Conservation (phyloP, 2,113 vertebrate species). For the Tyto alba region DNA sequence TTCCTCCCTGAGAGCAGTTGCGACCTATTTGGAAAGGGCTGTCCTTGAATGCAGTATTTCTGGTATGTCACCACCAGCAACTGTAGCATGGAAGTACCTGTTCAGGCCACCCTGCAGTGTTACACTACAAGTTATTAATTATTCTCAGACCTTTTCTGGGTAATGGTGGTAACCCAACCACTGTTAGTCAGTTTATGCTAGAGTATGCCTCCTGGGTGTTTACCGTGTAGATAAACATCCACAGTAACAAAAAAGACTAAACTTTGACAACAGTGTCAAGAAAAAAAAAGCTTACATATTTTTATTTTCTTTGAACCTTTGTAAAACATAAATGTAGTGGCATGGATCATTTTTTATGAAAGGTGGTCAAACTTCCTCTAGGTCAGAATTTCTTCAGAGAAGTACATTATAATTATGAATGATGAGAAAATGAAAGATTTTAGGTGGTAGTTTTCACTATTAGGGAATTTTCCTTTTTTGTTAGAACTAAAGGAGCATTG, state of each 20-base stretch:
- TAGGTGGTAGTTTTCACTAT: not conserved
- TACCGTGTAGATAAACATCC: not conserved
- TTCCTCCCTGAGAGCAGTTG: not conserved
- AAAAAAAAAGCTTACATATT: not conserved
- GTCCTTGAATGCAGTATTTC: not conserved
- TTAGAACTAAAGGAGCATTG: not conserved
- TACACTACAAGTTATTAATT: not conserved
- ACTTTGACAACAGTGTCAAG: not conserved
- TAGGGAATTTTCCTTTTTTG: not conserved
- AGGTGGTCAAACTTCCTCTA: not conserved
- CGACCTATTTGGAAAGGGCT: not conserved
- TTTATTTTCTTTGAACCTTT: constrained; percentile 22
- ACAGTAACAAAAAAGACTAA: not conserved
- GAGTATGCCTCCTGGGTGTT: not conserved
- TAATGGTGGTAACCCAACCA: not conserved
- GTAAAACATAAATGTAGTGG: not conserved
- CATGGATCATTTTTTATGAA: not conserved
- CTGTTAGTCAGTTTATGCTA: not conserved
- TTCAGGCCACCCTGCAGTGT: not conserved
- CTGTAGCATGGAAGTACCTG: not conserved
- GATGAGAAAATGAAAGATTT: not conserved
- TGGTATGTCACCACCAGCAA: not conserved
- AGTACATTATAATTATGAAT: not conserved
- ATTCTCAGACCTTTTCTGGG: not conserved
- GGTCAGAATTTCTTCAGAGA: not conserved